These are phyloP conservation scores for Heliconius hortense DNA, from an alignment of 2,888 invertebrate species.

Conservation along the genomic window DNA sequence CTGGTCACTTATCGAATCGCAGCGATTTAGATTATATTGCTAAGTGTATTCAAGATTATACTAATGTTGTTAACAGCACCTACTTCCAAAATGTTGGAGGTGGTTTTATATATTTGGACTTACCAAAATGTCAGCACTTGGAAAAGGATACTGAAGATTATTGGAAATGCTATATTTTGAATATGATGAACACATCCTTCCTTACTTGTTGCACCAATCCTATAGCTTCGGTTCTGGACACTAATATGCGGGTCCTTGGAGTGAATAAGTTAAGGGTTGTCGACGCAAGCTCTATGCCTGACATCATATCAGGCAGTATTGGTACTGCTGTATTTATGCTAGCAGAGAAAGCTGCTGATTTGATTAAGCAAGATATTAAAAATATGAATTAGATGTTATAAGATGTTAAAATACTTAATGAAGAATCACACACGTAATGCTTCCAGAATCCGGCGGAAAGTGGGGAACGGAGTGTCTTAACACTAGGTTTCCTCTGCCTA, in stretches of 20 bases:
- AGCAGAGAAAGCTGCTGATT: constrained; percentile 89
- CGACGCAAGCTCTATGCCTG: constrained; percentile 90
- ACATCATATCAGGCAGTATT: constrained; percentile 87
- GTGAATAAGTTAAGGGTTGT: constrained; percentile 75
- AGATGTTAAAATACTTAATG: no score
- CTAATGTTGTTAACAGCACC: constrained; percentile 46
- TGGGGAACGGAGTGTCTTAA: no score
- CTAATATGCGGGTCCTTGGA: constrained; percentile 47
- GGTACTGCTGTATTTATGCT: constrained; percentile 90
- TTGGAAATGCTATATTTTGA: constrained; percentile 49
- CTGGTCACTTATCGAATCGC: constrained; percentile 43
- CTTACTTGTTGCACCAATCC: constrained; percentile 52
- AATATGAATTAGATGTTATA: not conserved
- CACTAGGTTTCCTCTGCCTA: no score
- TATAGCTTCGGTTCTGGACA: constrained; percentile 53
- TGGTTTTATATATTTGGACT: constrained; percentile 44
- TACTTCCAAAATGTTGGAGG: constrained; percentile 46
- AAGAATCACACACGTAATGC: no score
- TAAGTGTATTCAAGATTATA: constrained; percentile 39
- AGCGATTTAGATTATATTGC: constrained; percentile 48
- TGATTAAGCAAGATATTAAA: constrained; percentile 79
- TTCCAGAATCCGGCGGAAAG: no score
- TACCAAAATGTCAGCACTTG: constrained; percentile 42
- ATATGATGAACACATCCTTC: constrained; percentile 48
- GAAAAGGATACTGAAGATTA: constrained; percentile 38